These are phyloP conservation scores for Eupleurogrammus muticus DNA, from an alignment of 2,797 vertebrate species.

Conservation along the genomic window DNA sequence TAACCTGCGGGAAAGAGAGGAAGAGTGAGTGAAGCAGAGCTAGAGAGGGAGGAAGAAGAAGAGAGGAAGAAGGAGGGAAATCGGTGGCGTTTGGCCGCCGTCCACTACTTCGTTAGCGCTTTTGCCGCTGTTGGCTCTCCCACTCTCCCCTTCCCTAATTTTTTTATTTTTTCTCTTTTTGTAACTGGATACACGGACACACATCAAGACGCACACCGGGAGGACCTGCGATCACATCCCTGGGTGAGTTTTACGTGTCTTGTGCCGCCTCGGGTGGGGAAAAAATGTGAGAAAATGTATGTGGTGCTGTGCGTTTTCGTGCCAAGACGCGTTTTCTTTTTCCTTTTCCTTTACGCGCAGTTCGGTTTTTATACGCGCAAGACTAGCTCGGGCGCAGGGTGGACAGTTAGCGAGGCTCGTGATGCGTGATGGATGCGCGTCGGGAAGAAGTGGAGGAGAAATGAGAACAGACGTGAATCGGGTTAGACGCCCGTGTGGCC, in stretches of 20 bases:
- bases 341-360: conserved; percentile 45
- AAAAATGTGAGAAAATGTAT: neutral
- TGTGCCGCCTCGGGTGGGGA: neutral
- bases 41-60: conserved; percentile 18
- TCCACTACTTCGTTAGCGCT: conserved; percentile 63
- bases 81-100: conserved; percentile 63
- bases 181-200: conserved; percentile 69
- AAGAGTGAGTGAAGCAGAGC: conserved; percentile 58
- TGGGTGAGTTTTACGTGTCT: conserved; percentile 73
- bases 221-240: conserved; percentile 79
- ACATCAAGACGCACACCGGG: conserved; percentile 59
- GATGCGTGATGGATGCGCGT: conserved; percentile 49
- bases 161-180: conserved; percentile 20
- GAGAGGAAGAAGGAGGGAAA: conserved; percentile 35
- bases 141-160: conserved; percentile 7
- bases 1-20: conserved; percentile 46
- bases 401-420: conserved; percentile 36
- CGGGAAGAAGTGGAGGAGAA: neutral
- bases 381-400: neutral
- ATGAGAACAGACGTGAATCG: neutral
- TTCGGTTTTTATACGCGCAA: neutral
- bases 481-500: neutral
- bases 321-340: conserved; percentile 34
- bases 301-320: conserved; percentile 27
- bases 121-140: conserved; percentile 43